Percentiles rank a stretch among this genome's conserved stretches.
Conservation (phyloP, 2,113 vertebrate genomes). For the Asarcornis scutulata region DNA sequence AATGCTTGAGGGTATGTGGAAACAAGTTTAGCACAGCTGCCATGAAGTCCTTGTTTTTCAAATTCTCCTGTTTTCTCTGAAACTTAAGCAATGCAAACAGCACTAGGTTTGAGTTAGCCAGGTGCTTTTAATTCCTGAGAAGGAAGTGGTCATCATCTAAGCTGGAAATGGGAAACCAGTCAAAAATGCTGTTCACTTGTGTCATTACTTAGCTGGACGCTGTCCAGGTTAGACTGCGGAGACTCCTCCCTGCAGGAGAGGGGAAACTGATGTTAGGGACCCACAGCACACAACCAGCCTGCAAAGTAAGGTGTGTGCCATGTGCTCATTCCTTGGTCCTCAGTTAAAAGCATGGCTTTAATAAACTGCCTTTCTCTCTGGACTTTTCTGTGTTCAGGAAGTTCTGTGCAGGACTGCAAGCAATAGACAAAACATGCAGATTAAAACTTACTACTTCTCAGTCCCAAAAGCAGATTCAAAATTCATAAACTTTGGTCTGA, state of each 20-base stretch:
- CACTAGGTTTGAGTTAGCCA: not conserved
- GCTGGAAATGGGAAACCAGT: not conserved
- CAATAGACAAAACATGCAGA: not conserved
- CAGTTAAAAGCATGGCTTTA: not conserved
- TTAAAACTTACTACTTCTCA: not conserved
- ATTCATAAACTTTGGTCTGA: not conserved
- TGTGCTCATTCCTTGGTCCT: accelerated
- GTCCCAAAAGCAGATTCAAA: not conserved
- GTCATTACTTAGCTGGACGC: accelerated
- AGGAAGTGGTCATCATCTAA: not conserved
- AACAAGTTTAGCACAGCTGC: not conserved
- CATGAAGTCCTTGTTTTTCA: not conserved
- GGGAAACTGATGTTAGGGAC: not conserved
- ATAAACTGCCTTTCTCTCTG: not conserved
- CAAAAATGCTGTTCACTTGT: not conserved
- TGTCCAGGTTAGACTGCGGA: not conserved
- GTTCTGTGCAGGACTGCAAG: not conserved
- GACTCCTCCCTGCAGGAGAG: not conserved
- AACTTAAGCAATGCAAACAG: not conserved
- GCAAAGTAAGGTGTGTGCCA: accelerated
- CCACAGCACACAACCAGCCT: accelerated
- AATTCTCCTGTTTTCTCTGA: not conserved
- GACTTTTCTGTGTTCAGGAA: not conserved
- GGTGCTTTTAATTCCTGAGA: not conserved
- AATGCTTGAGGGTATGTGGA: not conserved